Evolutionary conservation across 2,113 vertebrate genomes (phyloP).

Genomic region (Odocoileus virginianus): DNA sequence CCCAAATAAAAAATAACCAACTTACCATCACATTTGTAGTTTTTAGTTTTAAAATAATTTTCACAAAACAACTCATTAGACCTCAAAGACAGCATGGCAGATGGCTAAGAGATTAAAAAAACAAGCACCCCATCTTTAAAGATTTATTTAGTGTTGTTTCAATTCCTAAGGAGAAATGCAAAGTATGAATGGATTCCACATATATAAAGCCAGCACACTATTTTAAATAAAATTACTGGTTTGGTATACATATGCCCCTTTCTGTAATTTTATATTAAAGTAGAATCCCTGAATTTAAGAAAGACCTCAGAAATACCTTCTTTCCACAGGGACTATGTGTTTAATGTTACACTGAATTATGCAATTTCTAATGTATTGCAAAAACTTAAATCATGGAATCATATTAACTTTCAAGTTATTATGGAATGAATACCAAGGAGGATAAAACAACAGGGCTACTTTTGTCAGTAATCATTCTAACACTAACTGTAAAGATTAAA

Average conservation of each 20-base stretch:
- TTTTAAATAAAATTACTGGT: slow-evolving; percentile 21
- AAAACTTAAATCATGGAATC: neutral
- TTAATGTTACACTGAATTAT: neutral
- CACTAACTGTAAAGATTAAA: neutral
- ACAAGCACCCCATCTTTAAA: neutral
- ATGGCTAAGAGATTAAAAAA: neutral
- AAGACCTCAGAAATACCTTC: neutral
- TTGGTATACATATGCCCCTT: neutral
- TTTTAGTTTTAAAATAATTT: slow-evolving; percentile 21
- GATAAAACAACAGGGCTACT: neutral
- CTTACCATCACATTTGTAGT: neutral
- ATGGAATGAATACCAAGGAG: neutral
- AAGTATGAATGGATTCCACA: neutral
- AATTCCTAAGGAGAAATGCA: neutral
- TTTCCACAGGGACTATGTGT: neutral
- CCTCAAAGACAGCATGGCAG: neutral
- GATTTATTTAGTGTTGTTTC: neutral
- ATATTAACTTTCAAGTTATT: neutral
- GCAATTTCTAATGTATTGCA: neutral
- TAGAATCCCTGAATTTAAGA: slow-evolving; percentile 7
- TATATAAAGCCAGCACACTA: neutral
- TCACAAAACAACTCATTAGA: neutral
- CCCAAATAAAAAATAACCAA: neutral
- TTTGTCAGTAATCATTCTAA: neutral
- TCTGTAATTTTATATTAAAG: neutral